Percentiles rank a stretch among this genome's conserved stretches.
Evolutionary conservation across 1,140 invertebrate genomes (phyloP).

Genomic region (Augochlora pura): DNA sequence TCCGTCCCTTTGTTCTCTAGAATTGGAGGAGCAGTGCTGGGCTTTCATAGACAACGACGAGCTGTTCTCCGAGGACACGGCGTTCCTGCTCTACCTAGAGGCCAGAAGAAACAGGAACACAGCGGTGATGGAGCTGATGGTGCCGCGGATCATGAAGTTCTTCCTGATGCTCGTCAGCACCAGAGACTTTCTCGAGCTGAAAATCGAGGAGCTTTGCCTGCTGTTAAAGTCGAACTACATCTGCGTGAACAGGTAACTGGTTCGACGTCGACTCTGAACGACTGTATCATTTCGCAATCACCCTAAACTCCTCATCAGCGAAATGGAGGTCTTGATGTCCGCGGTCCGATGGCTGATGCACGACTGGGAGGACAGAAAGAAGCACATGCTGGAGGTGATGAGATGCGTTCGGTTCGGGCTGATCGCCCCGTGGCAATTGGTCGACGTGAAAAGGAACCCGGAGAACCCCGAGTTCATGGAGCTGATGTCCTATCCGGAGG

Average conservation of each 20-base stretch:
- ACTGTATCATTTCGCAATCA: too few species aligned
- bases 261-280: background rate
- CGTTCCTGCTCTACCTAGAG: conserved; percentile 85
- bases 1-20: conserved; percentile 67
- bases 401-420: conserved; percentile 86
- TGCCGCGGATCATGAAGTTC: conserved; percentile 86
- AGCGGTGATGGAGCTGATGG: conserved; percentile 85
- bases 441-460: conserved; percentile 85
- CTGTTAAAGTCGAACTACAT: conserved; percentile 86
- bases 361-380: conserved; percentile 83
- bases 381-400: conserved; percentile 82
- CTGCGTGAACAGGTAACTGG: conserved; percentile 84
- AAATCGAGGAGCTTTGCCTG: conserved; percentile 83
- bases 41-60: conserved; percentile 85
- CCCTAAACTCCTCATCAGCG: conserved; percentile 76
- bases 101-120: conserved; percentile 80
- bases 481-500: conserved; percentile 83
- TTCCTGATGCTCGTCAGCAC: conserved; percentile 87
- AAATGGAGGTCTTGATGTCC: conserved; percentile 89
- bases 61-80: conserved; percentile 86
- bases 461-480: conserved; percentile 86
- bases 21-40: conserved; percentile 87
- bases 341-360: conserved; percentile 87
- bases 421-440: conserved; percentile 87
- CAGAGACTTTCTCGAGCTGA: conserved; percentile 84